Evolutionary conservation across 2,797 vertebrate species (phyloP).

Genomic region (Melanotaenia boesemani): DNA sequence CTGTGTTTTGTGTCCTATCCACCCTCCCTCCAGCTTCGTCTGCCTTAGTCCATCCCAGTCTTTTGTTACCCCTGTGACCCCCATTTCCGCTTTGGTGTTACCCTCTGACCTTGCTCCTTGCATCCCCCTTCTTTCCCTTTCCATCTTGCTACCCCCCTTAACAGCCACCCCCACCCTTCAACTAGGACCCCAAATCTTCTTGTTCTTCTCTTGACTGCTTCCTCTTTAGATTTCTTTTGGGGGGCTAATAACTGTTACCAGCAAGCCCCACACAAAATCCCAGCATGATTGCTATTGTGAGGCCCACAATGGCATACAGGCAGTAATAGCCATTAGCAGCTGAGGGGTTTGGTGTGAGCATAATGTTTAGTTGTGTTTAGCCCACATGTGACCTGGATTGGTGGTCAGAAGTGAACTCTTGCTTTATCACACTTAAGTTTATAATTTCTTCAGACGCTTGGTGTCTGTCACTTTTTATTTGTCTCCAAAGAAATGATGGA

Average conservation of each 20-base stretch:
- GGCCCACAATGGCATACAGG: constrained; percentile 77
- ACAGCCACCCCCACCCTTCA: constrained; percentile 53
- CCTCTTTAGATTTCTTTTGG: constrained; percentile 72
- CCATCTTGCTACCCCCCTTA: constrained; percentile 48
- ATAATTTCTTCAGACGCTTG: constrained; percentile 10
- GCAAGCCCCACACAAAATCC: constrained; percentile 79
- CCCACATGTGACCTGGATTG: constrained; percentile 55
- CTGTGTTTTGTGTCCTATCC: constrained; percentile 81
- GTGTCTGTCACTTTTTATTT: not conserved
- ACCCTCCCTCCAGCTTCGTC: constrained; percentile 76
- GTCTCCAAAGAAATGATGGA: constrained; percentile 1
- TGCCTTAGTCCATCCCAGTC: constrained; percentile 67
- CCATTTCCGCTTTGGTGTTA: constrained; percentile 81
- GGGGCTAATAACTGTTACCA: constrained; percentile 82
- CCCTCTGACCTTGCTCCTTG: constrained; percentile 77
- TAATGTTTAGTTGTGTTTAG: constrained; percentile 66
- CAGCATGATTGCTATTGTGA: constrained; percentile 83
- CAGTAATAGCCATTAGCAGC: constrained; percentile 80
- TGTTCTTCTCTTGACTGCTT: constrained; percentile 77
- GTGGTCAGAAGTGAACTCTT: constrained; percentile 41
- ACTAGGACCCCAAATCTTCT: constrained; percentile 80
- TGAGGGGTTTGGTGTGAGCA: constrained; percentile 68
- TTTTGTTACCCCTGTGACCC: constrained; percentile 78
- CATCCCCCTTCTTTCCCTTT: constrained; percentile 34
- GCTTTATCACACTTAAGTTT: constrained; percentile 23